phyloP scores from a whole-genome alignment of 2,888 invertebrate species.

The Ophion slaviceki region DNA sequence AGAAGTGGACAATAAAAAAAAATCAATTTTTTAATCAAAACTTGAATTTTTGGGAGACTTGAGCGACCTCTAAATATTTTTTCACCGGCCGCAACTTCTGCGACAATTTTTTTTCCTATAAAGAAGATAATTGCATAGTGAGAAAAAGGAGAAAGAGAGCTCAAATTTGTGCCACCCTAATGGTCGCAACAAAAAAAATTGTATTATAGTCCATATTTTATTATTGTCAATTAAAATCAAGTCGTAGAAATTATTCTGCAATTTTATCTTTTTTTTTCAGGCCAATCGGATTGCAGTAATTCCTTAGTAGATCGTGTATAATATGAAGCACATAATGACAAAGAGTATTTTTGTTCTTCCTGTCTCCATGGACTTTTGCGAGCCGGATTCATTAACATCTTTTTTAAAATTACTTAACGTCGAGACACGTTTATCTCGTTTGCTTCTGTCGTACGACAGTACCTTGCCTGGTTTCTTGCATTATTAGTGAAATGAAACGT shows the following conservation, averaged over 20 bases:
- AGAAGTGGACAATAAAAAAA: no score
- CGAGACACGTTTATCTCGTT: slow-evolving; percentile 27
- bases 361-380: neutral
- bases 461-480: slow-evolving; percentile 20
- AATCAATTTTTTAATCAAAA: no score
- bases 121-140: no score
- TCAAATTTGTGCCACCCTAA: no score
- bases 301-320: neutral
- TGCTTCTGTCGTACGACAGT: neutral
- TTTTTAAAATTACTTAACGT: slow-evolving; percentile 17
- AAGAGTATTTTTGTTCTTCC: slow-evolving; percentile 15
- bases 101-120: no score
- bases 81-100: no score
- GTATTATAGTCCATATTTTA: neutral
- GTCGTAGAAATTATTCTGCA: neutral
- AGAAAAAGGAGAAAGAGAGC: no score
- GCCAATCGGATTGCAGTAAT: neutral
- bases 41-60: no score
- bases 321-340: neutral
- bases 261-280: neutral
- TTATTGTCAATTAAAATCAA: neutral
- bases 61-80: no score
- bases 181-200: no score
- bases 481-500: slow-evolving; percentile 45
- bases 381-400: slow-evolving; percentile 24